Conservation (phyloP, 2,113 vertebrate species). For the Pseudonaja textilis region DNA sequence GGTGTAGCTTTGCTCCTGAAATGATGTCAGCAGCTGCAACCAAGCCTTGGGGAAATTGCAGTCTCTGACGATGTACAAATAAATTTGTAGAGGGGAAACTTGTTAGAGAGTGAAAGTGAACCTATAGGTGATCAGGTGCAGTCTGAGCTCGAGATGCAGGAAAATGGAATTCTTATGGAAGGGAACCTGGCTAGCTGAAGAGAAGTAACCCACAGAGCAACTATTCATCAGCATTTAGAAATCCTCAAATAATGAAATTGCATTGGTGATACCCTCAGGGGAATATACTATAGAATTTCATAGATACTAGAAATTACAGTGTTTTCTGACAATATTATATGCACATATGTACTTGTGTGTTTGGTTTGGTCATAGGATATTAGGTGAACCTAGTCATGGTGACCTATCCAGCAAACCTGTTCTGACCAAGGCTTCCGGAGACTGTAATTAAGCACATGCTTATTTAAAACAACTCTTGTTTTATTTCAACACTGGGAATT, state of each 20-base stretch:
- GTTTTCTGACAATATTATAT: background rate
- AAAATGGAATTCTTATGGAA: background rate
- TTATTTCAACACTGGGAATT: too few relatives aligned
- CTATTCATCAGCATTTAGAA: background rate
- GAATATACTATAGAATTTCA: background rate
- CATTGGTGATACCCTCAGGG: background rate
- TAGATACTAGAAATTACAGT: background rate
- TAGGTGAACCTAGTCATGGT: background rate
- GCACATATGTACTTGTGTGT: background rate
- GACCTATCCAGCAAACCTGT: background rate
- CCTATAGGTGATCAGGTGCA: background rate
- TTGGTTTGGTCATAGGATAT: background rate
- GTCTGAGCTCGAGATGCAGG: background rate
- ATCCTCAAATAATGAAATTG: background rate
- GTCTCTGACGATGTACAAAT: background rate
- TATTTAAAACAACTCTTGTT: too few relatives aligned
- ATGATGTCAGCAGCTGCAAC: background rate
- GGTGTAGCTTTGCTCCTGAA: background rate
- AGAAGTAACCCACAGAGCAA: background rate
- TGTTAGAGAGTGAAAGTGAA: too few relatives aligned
- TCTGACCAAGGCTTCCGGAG: too few relatives aligned
- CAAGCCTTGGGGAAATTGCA: background rate
- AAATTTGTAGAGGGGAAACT: background rate
- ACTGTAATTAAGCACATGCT: too few relatives aligned
- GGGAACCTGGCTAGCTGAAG: background rate